Base-by-base conservation (phyloP, 1,140 invertebrate genomes). In the Drosophila bipectinata region DNA sequence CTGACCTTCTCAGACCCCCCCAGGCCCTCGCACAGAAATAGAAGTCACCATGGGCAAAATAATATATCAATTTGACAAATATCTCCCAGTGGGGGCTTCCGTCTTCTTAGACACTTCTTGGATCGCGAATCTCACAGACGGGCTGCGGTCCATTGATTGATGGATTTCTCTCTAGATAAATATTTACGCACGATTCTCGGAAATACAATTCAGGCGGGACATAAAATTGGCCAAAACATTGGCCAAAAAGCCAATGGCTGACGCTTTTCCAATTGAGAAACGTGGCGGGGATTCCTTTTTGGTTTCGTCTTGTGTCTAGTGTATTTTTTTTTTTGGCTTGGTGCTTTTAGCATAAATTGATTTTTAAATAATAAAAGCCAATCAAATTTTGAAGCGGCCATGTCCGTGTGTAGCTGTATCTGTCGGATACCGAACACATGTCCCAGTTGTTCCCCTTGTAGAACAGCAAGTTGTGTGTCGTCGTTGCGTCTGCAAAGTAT, bases 1-100 rank as follows among this genome's bases (percentile, higher is more conserved):
- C 14, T 67, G 66, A 67, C 66, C 66, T 75, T 76, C 45, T 62
- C 45, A 12, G 60, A 30, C 21, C 44, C 26, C 26, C 26, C 26
- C 5, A 28, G 4, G 6, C 26, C 26, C 5, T 28, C 26, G 1
- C 26, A 28, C 26, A 6, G 26, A 28, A 28, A 10, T 18, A 24
- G 41, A 14, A 18, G 14, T 45, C 45, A 32, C 49, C 68, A 45
- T 45, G 59, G 77, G 54, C 52, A 67, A 77, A 69, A 58, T 73
- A 73, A 77, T 77, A 62, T 77, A 74, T 77, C 59, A 73, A 68
- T 63, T 74, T 77, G 79, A 82, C 79, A 77, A 82, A 82, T 82
- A 57, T 66, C 15, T 37, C 51, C 49, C 64, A 21, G 44, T 34
- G 62, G n/a, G 53, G 49, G 6, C 14, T 34, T 14, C 26, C n/a